Evolutionary conservation across 2,797 vertebrate genomes (phyloP).

Genomic region (Eurystomus glaucurus): DNA sequence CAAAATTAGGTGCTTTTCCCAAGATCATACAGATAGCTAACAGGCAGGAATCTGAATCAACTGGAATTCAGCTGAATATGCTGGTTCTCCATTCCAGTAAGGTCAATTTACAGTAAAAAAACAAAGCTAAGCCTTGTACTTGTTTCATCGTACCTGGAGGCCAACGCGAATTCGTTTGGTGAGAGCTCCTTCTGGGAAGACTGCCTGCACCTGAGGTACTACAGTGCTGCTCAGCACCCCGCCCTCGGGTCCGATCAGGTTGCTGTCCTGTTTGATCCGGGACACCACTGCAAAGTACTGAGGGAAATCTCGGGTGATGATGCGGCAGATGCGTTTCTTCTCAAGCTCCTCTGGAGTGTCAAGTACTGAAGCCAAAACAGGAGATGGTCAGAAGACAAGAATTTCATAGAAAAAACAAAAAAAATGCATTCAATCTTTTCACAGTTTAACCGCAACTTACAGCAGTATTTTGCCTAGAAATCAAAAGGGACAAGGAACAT

Average conservation of each 20-base stretch:
- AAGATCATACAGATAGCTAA: neutral
- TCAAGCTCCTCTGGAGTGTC: constrained; percentile 95
- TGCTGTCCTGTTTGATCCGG: constrained; percentile 95
- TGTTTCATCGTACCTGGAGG: constrained; percentile 89
- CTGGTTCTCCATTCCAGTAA: neutral
- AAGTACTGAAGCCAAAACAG: constrained; percentile 85
- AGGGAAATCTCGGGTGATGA: constrained; percentile 97
- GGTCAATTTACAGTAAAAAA: neutral
- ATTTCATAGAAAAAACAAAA: neutral
- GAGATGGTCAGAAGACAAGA: neutral
- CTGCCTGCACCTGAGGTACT: constrained; percentile 95
- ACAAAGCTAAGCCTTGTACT: too few relatives aligned
- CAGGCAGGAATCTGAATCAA: neutral
- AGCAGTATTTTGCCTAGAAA: neutral
- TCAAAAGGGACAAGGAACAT: neutral
- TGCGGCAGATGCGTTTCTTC: constrained; percentile 95
- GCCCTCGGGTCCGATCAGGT: constrained; percentile 96
- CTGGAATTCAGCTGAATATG: neutral
- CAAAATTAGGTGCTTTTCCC: neutral
- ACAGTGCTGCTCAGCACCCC: constrained; percentile 97
- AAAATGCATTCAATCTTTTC: neutral
- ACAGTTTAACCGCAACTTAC: neutral
- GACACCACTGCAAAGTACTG: constrained; percentile 99
- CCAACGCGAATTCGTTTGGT: constrained; percentile 97
- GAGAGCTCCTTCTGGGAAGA: constrained; percentile 96